A percentile compares a stretch with the other conserved stretches of the same genome.
phyloP scores from a whole-genome alignment of 2,888 invertebrate genomes.

The Amphipyra berbera region DNA sequence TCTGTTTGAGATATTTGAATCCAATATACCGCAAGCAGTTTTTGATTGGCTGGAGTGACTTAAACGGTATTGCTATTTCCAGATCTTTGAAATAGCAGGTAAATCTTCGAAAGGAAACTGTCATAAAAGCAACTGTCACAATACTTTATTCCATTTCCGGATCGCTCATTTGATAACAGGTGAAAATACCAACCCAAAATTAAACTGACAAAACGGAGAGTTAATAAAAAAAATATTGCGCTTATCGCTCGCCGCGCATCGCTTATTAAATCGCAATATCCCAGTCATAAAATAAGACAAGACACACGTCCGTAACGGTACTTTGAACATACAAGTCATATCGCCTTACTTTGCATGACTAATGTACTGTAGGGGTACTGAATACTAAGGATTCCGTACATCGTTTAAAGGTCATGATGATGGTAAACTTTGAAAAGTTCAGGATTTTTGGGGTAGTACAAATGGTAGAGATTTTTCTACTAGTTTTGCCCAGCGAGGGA shows the following conservation, averaged over 20 bases:
- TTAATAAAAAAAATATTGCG: slow-evolving; percentile 13
- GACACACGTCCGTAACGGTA: slow-evolving; percentile 61
- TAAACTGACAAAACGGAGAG: slow-evolving; percentile 13
- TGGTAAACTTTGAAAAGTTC: slow-evolving; percentile 28
- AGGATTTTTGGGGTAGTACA: slow-evolving; percentile 7
- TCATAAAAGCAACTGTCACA: neutral
- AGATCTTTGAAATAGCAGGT: no score
- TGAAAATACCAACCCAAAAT: neutral
- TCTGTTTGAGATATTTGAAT: no score
- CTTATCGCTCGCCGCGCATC: slow-evolving; percentile 44
- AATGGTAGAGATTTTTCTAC: neutral
- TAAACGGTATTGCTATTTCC: no score
- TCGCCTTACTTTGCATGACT: slow-evolving; percentile 53
- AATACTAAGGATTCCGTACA: slow-evolving; percentile 41
- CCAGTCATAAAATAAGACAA: slow-evolving; percentile 54
- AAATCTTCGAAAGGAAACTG: no score
- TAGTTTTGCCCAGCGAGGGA: no score
- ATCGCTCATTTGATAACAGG: slow-evolving; percentile 14
- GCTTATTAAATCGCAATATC: slow-evolving; percentile 59
- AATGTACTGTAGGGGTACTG: slow-evolving; percentile 32
- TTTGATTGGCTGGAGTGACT: no score
- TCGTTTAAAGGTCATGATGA: slow-evolving; percentile 38
- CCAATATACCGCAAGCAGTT: no score
- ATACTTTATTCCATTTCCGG: neutral
- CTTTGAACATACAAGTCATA: slow-evolving; percentile 43